phyloP scores from a whole-genome alignment of 2,888 invertebrate species.

The Cryptocheilus praepositus region DNA sequence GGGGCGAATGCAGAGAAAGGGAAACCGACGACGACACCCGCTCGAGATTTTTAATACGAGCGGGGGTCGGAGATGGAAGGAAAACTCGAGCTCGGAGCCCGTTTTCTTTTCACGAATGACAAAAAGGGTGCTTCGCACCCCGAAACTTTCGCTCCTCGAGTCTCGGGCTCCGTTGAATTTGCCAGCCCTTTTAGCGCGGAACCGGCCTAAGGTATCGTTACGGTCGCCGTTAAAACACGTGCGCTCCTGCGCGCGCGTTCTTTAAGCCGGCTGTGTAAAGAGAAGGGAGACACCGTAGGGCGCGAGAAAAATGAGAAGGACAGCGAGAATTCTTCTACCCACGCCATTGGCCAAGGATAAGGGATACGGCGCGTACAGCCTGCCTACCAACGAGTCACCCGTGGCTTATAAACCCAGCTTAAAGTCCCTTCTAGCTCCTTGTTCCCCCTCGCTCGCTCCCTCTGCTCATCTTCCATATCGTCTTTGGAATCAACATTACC shows the following conservation, averaged over 20 bases:
- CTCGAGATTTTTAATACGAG: conserved; percentile 34
- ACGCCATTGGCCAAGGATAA: conserved; percentile 38
- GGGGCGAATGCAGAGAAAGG: conserved; percentile 15
- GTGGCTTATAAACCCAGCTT: conserved; percentile 59
- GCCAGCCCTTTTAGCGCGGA: no score
- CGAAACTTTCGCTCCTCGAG: conserved; percentile 3
- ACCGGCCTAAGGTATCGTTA: no score
- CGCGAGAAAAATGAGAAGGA: no score
- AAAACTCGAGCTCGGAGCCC: neutral
- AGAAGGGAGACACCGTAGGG: no score
- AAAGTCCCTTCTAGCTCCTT: conserved; percentile 39
- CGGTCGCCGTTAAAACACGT: no score
- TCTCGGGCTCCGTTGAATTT: no score
- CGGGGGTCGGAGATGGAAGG: neutral
- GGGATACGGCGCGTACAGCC: conserved; percentile 55
- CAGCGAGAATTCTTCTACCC: conserved; percentile 13
- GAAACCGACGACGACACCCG: no score
- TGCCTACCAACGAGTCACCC: conserved; percentile 51
- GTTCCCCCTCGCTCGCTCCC: conserved; percentile 29
- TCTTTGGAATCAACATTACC: conserved; percentile 17
- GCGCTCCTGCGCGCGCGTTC: no score
- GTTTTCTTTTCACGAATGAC: neutral
- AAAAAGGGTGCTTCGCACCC: conserved; percentile 1
- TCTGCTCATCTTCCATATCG: conserved; percentile 24
- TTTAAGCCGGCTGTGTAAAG: no score